Evolutionary conservation across 2,888 invertebrate species (phyloP), one percentile per base, ranked within the genome.

Genomic region (Acheta domesticus): DNA sequence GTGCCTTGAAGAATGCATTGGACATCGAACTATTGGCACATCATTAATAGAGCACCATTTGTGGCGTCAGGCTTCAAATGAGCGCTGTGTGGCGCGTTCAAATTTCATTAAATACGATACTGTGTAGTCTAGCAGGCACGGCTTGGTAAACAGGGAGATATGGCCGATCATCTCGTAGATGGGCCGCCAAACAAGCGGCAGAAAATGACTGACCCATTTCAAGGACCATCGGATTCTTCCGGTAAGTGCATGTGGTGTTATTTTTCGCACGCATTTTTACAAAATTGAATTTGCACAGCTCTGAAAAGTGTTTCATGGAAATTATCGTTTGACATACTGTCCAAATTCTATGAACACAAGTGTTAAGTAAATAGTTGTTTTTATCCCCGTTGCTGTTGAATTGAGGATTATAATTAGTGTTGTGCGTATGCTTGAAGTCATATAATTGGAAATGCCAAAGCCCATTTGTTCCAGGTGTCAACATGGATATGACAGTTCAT

Each of bases 161-260:
- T 97, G 97, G 96, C 96, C 91, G 97, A 97, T 92, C 95, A 95
- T 91, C 92, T 95, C 88, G 93, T 92, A 89, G 96, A 96, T 90
- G 96, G 96, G 90, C 97, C 96, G 92, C 96, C 97, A 89, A 96
- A 93, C 87, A 97, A 97, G 93, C 93, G 97, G 92, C 94, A 93
- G 87, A 97, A 97, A 90, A 93, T 97, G 89, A 89, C 90, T 86
- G 93, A 94, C 90, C 91, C 93, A 87, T 94, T 93, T 88, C 93
- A 93, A 90, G 92, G 93, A 87, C 91, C 93, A 85, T 92, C 93
- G 84, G 94, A 94, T 88, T 91, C 93, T 85, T 91, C 93, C 87
- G 94, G 94, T 94, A 89, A 92, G 91, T 88, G 86, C 85, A 86
- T 75, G 77, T 50, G 76, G 76, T 23, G 20, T 49, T 77, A 74